Conservation (phyloP, 2,888 invertebrate genomes). For the Chloroclystis v-ata region DNA sequence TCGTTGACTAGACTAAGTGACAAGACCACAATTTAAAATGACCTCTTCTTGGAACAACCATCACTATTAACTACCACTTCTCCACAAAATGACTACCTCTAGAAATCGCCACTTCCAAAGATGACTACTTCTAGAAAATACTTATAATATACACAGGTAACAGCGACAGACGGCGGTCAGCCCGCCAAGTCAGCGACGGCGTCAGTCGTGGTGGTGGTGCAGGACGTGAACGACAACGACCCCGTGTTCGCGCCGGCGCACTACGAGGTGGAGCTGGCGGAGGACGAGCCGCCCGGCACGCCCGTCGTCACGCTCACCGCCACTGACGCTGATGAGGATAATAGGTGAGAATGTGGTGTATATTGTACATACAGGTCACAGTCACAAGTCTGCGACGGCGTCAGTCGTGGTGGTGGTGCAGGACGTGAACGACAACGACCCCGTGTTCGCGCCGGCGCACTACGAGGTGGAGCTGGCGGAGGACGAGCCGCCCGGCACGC, state of each 20-base stretch:
- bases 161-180: conserved; percentile 90
- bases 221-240: conserved; percentile 97
- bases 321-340: conserved; percentile 93
- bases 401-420: conserved; percentile 92
- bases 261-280: conserved; percentile 93
- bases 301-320: conserved; percentile 93
- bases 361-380: too few species aligned
- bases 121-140: too few species aligned
- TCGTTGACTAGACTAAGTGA: too few species aligned
- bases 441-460: conserved; percentile 94
- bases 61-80: too few species aligned
- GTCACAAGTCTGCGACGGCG: conserved; percentile 91
- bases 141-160: too few species aligned
- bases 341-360: too few species aligned
- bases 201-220: conserved; percentile 91
- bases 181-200: conserved; percentile 92
- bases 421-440: conserved; percentile 97
- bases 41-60: too few species aligned
- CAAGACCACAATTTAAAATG: too few species aligned
- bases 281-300: conserved; percentile 93
- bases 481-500: conserved; percentile 93
- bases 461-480: conserved; percentile 95
- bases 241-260: conserved; percentile 95
- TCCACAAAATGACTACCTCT: too few species aligned
- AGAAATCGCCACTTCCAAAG: too few species aligned